phyloP scores from a whole-genome alignment of 2,113 vertebrate genomes.

The Planiliza haematocheilus region DNA sequence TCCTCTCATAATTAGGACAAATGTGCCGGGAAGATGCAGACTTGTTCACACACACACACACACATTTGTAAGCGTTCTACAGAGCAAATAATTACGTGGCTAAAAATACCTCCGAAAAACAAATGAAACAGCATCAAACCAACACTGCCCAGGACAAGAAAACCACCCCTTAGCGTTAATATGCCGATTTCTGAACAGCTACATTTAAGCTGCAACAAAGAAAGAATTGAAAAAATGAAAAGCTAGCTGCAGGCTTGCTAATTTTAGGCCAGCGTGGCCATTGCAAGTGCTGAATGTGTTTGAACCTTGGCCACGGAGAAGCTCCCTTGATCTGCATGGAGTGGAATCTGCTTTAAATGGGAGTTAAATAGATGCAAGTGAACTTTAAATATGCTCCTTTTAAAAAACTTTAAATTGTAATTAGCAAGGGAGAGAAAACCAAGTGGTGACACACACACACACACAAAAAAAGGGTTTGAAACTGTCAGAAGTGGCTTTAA shows the following conservation, averaged over 20 bases:
- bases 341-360: conserved; percentile 32
- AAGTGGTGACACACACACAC: conserved; percentile 6
- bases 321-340: background rate
- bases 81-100: conserved; percentile 31
- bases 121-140: conserved; percentile 43
- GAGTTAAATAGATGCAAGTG: conserved; percentile 12
- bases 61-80: conserved; percentile 27
- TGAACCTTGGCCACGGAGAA: conserved; percentile 21
- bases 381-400: conserved; percentile 15
- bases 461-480: conserved; percentile 39
- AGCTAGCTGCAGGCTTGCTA: conserved; percentile 18
- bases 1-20: conserved; percentile 68
- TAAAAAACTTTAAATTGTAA: conserved; percentile 32
- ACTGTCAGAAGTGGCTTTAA: conserved; percentile 48
- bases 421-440: conserved; percentile 37
- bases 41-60: conserved; percentile 29
- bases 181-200: conserved; percentile 18
- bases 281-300: background rate
- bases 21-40: conserved; percentile 39
- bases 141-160: conserved; percentile 43
- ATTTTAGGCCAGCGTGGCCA: conserved; percentile 9
- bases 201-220: conserved; percentile 8
- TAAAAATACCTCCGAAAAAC: conserved; percentile 57
- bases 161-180: conserved; percentile 18
- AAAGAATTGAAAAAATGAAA: background rate